phyloP scores from a whole-genome alignment of 2,113 vertebrate species.

The Todiramphus saurophagus region DNA sequence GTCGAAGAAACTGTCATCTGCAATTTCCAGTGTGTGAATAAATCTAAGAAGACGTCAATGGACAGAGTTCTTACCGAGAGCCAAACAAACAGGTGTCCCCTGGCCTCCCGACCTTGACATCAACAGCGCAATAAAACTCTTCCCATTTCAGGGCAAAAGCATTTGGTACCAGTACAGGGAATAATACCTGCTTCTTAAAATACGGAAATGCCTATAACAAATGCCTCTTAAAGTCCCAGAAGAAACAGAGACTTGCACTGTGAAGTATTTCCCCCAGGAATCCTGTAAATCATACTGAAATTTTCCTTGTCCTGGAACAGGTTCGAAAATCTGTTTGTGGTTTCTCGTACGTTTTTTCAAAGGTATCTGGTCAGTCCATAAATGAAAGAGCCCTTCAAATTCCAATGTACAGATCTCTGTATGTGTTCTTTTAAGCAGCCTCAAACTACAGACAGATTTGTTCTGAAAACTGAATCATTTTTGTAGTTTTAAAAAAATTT shows the following conservation, averaged over 20 bases:
- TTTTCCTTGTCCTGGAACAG: constrained; percentile 59
- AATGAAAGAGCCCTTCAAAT: not conserved
- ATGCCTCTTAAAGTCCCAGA: constrained; percentile 41
- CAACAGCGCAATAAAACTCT: constrained; percentile 31
- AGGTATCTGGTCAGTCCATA: constrained; percentile 36
- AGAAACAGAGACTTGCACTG: constrained; percentile 31
- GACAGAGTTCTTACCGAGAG: not conserved
- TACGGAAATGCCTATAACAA: constrained; percentile 35
- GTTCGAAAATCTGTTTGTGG: constrained; percentile 67
- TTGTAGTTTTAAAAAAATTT: not conserved
- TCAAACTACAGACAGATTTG: constrained; percentile 8
- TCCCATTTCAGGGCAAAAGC: constrained; percentile 15
- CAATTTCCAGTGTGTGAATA: constrained; percentile 59
- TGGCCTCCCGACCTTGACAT: constrained; percentile 61
- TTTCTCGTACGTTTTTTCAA: constrained; percentile 40
- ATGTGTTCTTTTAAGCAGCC: not conserved
- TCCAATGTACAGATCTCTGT: not conserved
- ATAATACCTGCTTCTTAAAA: constrained; percentile 42
- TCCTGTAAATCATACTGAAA: constrained; percentile 58
- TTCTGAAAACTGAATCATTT: constrained; percentile 15
- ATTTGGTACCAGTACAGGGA: constrained; percentile 4
- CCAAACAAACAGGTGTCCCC: constrained; percentile 61
- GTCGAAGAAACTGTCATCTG: constrained; percentile 43
- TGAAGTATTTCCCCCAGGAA: constrained; percentile 55
- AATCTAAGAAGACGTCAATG: constrained; percentile 57